Evolutionary conservation across 2,113 vertebrate species (phyloP).

Genomic region (Chlamydotis undulata): DNA sequence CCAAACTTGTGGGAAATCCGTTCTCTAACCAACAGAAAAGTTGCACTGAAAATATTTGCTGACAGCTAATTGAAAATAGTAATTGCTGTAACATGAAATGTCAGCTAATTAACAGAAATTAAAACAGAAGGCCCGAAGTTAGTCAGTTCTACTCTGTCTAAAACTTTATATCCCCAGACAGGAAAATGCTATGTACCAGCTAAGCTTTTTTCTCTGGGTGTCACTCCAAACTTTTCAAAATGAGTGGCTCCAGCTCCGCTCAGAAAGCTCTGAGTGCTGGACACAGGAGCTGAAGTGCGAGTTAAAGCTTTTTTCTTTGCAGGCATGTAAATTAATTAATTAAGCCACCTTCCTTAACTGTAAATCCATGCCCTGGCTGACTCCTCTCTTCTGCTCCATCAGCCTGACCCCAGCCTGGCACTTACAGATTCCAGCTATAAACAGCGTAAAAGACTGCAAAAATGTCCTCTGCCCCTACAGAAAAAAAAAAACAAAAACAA

Average conservation of each 20-base stretch:
- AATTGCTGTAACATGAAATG: neutral
- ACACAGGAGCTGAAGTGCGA: neutral
- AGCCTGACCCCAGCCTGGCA: neutral
- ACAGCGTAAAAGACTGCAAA: neutral
- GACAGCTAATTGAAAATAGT: neutral
- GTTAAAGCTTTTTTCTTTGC: neutral
- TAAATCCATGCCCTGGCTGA: neutral
- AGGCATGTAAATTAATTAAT: conserved; percentile 13
- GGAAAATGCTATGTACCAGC: neutral
- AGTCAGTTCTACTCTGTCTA: neutral
- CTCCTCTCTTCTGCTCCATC: neutral
- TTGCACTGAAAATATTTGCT: neutral
- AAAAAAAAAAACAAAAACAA: neutral
- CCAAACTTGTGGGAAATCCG: neutral
- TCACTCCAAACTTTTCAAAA: conserved; percentile 16
- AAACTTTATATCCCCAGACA: neutral
- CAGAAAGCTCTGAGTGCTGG: neutral
- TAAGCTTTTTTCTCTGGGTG: neutral
- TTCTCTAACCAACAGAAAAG: neutral
- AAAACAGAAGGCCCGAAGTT: neutral
- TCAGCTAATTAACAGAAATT: neutral
- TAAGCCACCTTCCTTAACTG: neutral
- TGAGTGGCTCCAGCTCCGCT: neutral
- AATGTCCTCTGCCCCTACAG: neutral
- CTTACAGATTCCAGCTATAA: neutral